Percentiles rank a stretch among this genome's conserved stretches.
These are phyloP conservation scores for Thera britannica DNA, from an alignment of 2,888 invertebrate species.

Conservation along the genomic window DNA sequence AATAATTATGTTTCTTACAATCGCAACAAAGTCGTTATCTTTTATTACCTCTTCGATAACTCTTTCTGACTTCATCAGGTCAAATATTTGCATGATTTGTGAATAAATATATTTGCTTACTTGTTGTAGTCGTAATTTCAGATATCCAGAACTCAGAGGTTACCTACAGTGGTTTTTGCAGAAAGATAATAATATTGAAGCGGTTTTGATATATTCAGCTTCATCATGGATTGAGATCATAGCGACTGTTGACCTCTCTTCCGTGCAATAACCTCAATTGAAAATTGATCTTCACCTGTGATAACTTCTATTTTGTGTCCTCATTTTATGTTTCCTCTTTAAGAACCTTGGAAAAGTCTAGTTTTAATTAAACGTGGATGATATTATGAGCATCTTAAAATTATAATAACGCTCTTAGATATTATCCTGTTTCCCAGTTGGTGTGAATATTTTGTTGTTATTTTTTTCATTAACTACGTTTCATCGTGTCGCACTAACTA, in stretches of 20 bases:
- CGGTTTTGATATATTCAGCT: conserved; percentile 13
- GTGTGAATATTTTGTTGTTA: background rate
- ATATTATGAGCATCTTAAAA: background rate
- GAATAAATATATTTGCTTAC: background rate
- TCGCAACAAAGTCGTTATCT: conserved; percentile 5
- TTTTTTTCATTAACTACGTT: no score
- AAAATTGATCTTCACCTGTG: conserved; percentile 40
- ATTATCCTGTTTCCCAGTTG: conserved; percentile 19
- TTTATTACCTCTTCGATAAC: conserved; percentile 1
- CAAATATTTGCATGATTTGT: no score
- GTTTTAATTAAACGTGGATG: conserved; percentile 10
- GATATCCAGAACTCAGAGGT: background rate
- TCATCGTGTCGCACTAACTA: no score
- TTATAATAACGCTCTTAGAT: background rate
- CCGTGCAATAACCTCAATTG: conserved; percentile 40
- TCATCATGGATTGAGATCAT: conserved; percentile 29
- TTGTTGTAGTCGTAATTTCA: background rate
- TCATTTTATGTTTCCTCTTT: conserved; percentile 35
- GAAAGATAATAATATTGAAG: background rate
- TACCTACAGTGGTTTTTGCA: background rate
- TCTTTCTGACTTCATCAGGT: background rate
- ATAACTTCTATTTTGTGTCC: conserved; percentile 28
- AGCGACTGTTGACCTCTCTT: conserved; percentile 37
- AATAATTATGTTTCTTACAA: conserved; percentile 3
- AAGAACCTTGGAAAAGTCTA: conserved; percentile 19